Evolutionary conservation across 2,113 vertebrate genomes (phyloP).

Genomic region (Myotis yumanensis): DNA sequence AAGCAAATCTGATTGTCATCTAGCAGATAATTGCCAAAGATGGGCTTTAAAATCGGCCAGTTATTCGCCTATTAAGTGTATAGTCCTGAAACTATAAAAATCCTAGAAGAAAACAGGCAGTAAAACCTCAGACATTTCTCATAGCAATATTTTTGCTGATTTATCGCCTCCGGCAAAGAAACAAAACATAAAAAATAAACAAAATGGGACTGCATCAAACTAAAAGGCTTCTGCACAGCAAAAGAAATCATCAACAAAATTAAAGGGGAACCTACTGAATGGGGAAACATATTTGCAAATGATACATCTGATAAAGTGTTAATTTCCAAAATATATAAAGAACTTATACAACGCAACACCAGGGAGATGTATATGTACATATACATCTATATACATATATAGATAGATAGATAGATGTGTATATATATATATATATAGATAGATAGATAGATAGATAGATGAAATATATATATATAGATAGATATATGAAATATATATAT

Average conservation of each 20-base stretch:
- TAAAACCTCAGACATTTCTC: neutral
- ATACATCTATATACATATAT: no score
- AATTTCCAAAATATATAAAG: neutral
- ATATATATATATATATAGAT: no score
- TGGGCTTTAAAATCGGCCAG: neutral
- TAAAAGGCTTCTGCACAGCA: neutral
- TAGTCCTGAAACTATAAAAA: neutral
- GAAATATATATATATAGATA: no score
- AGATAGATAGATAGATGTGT: no score
- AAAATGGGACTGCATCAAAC: neutral
- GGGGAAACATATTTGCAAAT: neutral
- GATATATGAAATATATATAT: no score
- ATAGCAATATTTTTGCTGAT: neutral
- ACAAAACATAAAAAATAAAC: neutral
- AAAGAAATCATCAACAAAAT: neutral
- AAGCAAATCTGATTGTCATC: slow-evolving; percentile 52
- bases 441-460: no score
- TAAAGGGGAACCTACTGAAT: neutral
- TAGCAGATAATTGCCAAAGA: slow-evolving; percentile 39
- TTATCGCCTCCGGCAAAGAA: neutral
- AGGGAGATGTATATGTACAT: neutral
- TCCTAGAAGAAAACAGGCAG: neutral
- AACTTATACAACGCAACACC: no score
- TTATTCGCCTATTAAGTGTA: neutral
- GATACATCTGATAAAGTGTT: neutral